These are phyloP conservation scores for Panopea generosa DNA, from an alignment of 2,888 invertebrate genomes.

Conservation along the genomic window DNA sequence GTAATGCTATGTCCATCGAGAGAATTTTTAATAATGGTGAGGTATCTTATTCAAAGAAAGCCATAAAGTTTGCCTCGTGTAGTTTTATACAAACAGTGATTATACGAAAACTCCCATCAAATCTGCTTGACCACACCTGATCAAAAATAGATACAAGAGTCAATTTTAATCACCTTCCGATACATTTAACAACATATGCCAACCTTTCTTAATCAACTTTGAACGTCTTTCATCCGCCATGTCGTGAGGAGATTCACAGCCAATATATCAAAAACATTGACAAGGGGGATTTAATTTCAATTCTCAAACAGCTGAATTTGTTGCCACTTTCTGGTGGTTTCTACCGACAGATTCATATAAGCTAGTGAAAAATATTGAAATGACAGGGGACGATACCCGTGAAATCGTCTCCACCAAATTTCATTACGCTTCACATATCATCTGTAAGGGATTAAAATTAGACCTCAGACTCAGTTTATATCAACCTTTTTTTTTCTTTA, in stretches of 20 bases:
- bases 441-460: constrained; percentile 21
- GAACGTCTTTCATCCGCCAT: constrained; percentile 13
- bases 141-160: constrained; percentile 19
- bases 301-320: neutral
- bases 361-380: constrained; percentile 3
- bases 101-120: constrained; percentile 28
- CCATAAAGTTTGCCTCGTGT: neutral
- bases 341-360: neutral
- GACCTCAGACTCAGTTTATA: neutral
- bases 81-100: neutral
- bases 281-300: constrained; percentile 13
- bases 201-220: constrained; percentile 15
- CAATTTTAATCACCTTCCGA: constrained; percentile 28
- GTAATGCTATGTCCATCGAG: too few relatives aligned
- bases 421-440: constrained; percentile 9
- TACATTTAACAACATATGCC: constrained; percentile 58
- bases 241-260: constrained; percentile 27
- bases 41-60: too few relatives aligned
- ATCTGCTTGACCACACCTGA: constrained; percentile 23
- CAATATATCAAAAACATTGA: constrained; percentile 50
- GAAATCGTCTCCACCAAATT: constrained; percentile 3
- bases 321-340: neutral
- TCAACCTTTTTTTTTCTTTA: too few relatives aligned
- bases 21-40: too few relatives aligned
- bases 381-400: neutral